These are phyloP conservation scores for Pseudomyrmex dendroicus DNA, from an alignment of 1,140 invertebrate species.

Conservation along the genomic window DNA sequence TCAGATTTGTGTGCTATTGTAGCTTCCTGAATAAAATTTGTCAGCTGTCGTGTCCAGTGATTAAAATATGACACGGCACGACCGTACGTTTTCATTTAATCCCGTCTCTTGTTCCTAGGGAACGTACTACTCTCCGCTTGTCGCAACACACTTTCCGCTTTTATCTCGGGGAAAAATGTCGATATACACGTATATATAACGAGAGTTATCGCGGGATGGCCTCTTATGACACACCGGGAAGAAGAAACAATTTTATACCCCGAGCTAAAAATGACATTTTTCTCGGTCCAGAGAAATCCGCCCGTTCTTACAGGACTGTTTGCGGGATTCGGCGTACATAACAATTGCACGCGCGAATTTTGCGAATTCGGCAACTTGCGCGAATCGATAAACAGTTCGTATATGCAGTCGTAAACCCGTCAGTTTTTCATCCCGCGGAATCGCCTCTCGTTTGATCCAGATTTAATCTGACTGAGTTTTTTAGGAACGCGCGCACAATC, in stretches of 20 bases:
- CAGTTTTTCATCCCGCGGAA: conserved; percentile 41
- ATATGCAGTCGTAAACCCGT: conserved; percentile 20
- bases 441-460: conserved; percentile 3
- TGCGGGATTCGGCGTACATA: conserved; percentile 15
- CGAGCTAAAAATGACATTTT: background rate
- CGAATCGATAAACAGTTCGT: conserved; percentile 25
- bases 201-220: background rate
- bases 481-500: conserved; percentile 7
- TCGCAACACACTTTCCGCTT: conserved; percentile 16
- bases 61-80: conserved; percentile 45
- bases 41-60: conserved; percentile 39
- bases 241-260: background rate
- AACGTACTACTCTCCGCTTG: background rate
- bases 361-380: conserved; percentile 26
- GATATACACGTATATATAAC: background rate
- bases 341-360: conserved; percentile 33
- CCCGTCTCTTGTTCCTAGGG: background rate
- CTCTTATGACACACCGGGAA: background rate
- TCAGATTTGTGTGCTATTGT: background rate
- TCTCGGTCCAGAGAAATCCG: no score
- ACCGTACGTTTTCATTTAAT: conserved; percentile 40
- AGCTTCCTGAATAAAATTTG: conserved; percentile 21
- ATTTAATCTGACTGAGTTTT: conserved; percentile 30
- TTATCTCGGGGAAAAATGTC: conserved; percentile 47
- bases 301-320: no score